A percentile compares a stretch with the other conserved stretches of the same genome.
Evolutionary conservation across 2,888 invertebrate genomes (phyloP).

Genomic region (Ichneumoninae sp.): DNA sequence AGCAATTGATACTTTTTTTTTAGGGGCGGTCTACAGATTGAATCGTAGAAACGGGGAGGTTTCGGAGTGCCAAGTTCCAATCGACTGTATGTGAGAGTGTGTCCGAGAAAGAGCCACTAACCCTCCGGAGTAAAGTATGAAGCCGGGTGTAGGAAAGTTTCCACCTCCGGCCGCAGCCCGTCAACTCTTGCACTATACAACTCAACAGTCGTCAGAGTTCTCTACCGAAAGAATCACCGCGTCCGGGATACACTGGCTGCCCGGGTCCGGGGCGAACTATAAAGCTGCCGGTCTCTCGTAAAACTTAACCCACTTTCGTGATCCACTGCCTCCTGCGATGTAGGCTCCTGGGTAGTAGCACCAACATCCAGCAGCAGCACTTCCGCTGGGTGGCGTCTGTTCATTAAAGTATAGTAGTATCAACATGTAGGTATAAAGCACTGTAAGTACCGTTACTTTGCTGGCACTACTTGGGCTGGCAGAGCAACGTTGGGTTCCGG

Average conservation of each 20-base stretch:
- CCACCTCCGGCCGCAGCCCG: slow-evolving; percentile 28
- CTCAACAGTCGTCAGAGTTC: slow-evolving; percentile 48
- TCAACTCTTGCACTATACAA: slow-evolving; percentile 42
- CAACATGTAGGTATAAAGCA: slow-evolving; percentile 33
- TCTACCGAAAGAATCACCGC: slow-evolving; percentile 56
- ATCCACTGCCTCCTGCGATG: slow-evolving; percentile 42
- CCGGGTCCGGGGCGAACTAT: slow-evolving; percentile 45
- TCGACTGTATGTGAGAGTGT: slow-evolving; percentile 7
- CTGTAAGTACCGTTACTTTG: slow-evolving; percentile 2
- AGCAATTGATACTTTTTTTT: neutral
- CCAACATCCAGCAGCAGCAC: slow-evolving; percentile 30
- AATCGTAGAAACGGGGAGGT: slow-evolving; percentile 26
- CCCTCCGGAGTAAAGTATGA: slow-evolving; percentile 36
- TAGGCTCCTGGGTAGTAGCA: slow-evolving; percentile 24
- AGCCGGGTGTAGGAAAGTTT: slow-evolving; percentile 57
- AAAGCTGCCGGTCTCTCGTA: slow-evolving; percentile 63
- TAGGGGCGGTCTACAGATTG: neutral
- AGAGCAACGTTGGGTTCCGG: neutral
- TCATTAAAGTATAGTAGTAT: slow-evolving; percentile 47
- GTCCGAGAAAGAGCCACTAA: slow-evolving; percentile 10
- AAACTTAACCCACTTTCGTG: slow-evolving; percentile 65
- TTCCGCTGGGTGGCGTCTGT: slow-evolving; percentile 49
- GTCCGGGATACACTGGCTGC: slow-evolving; percentile 13
- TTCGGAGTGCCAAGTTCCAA: slow-evolving; percentile 46
- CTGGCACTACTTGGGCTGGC: neutral